Base-by-base conservation (phyloP, 2,113 vertebrate species). In the Perognathus longimembris region DNA sequence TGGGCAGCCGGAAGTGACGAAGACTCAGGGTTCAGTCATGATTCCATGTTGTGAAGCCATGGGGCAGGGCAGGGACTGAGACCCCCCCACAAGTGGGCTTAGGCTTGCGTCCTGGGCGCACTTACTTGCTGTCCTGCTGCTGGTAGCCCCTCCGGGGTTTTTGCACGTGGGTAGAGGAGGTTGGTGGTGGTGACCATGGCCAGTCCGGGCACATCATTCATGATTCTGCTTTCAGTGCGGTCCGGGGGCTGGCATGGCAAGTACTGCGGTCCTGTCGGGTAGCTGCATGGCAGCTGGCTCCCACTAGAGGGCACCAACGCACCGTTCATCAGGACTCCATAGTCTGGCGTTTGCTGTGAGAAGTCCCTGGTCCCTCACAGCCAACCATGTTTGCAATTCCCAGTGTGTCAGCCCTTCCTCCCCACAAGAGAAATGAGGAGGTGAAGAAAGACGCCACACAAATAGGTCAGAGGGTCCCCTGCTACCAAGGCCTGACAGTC, bases 271-370 rank as follows among this genome's bases (percentile, higher is more conserved):
- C 7, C 0, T 3, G 3, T 0, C 5, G 30, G 42, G 18, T 6
- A 4, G 61, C 81, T 76, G 76, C 66, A 9, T 38, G 7, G n/a
- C 1, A 0, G 5, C 30, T 21, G 24, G 4, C 59, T 45, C 59
- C 93, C 98, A 76, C 97, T 96, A 98, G 98, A 95, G 97, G 97
- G 97, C 97, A 93, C 84, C 96, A 95, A 9, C 0, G 7, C 21
- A 17, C 69, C 40, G 0, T 34, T n/a, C n/a, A 15, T 50, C 59
- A 9, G 30, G 77, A 7, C 63, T 12, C 22, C 0, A 12, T 66
- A 7, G 50, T 0, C 40, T 7, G 45, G 4, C 15, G 0, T 78
- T 66, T 20, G 54, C 14, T 0, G 0, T 0, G 40, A 6, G 24
- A 63, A 28, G 61, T 54, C 40, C 67, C 24, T 4, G 0, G 12